Conservation (phyloP, 2,797 vertebrate genomes). For the Amblyraja radiata region DNA sequence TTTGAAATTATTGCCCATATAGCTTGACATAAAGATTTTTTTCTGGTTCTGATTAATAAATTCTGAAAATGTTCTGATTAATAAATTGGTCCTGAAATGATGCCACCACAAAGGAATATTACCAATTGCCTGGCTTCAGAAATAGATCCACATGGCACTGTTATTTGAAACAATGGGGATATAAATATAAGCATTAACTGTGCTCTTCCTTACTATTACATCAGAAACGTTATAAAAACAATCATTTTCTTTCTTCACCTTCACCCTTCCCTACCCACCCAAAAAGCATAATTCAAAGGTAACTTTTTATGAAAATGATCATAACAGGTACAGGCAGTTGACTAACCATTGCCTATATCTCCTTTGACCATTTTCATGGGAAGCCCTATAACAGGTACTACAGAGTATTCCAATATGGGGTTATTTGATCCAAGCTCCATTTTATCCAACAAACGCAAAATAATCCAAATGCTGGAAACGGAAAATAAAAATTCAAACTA, state of each 20-base stretch:
- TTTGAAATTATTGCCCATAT: neutral
- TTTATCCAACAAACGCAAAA: neutral
- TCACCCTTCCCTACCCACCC: neutral
- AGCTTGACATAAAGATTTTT: neutral
- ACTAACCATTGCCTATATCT: neutral
- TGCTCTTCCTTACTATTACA: neutral
- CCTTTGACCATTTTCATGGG: neutral
- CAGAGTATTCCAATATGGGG: neutral
- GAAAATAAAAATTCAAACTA: no score
- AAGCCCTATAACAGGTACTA: neutral
- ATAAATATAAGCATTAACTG: neutral
- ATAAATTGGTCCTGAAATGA: neutral
- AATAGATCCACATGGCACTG: neutral
- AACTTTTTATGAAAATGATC: no score
- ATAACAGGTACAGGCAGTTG: no score
- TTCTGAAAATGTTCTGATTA: neutral
- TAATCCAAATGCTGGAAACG: no score
- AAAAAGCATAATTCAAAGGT: neutral
- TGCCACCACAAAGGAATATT: neutral
- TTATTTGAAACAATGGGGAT: neutral
- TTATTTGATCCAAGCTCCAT: neutral
- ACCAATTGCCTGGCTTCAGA: neutral
- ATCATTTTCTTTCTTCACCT: neutral
- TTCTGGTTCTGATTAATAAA: neutral
- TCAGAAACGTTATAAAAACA: neutral